Percentiles rank a stretch among this genome's conserved stretches.
Conservation (phyloP, 2,888 invertebrate genomes). For the Drosophila kanekoi region DNA sequence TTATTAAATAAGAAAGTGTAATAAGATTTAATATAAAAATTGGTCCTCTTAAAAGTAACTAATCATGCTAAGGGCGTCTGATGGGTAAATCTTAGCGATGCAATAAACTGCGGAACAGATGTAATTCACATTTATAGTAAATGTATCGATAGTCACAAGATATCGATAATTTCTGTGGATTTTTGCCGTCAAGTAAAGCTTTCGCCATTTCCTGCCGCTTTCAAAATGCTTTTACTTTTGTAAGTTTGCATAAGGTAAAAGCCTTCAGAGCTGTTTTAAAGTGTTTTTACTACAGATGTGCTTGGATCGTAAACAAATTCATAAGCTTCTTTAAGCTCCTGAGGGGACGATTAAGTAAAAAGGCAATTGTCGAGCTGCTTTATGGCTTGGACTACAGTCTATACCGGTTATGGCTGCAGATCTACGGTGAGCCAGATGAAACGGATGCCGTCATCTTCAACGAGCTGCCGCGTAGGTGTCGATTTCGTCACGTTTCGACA, state of each 20-base stretch:
- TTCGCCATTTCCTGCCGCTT: neutral
- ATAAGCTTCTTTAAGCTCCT: neutral
- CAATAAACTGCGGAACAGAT: too few species aligned
- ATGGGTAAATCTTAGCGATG: too few species aligned
- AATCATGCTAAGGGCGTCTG: too few species aligned
- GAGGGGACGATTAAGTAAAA: too few species aligned
- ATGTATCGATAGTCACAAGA: neutral
- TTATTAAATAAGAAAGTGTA: conserved; percentile 10
- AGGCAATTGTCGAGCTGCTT: neutral
- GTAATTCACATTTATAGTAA: too few species aligned
- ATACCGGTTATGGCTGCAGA: conserved; percentile 2
- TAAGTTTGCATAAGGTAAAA: neutral
- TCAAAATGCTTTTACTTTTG: neutral
- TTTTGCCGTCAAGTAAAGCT: neutral
- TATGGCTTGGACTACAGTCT: neutral
- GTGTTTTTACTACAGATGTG: neutral
- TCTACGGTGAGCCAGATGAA: conserved; percentile 5
- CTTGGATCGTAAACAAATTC: neutral
- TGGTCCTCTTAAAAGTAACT: too few species aligned
- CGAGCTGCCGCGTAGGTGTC: neutral
- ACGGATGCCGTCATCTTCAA: conserved; percentile 3
- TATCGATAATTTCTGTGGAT: neutral
- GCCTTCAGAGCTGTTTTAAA: too few species aligned
- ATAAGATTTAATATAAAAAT: too few species aligned
- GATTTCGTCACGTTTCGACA: rapidly evolving